Evolutionary conservation across 2,797 vertebrate species (phyloP), one percentile per base, ranked within the genome.

Genomic region (Smutsia temminckii): DNA sequence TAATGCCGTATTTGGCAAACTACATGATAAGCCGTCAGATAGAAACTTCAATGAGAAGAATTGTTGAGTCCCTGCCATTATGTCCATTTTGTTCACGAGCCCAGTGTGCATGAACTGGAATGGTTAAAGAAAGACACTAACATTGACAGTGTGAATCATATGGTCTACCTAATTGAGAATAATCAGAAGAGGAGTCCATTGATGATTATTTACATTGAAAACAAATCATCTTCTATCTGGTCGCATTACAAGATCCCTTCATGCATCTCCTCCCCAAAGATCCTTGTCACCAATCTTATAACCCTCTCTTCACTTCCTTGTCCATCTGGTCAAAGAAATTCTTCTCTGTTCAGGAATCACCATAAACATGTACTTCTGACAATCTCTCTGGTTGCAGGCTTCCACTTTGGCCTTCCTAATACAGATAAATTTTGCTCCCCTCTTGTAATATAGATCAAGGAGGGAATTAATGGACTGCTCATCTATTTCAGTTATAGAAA

Each of bases 401-500:
- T 92, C 79, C n/a, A 57, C 21, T 87, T 79, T 81, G 23, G 77
- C 37, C 23, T 89, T 89, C n/a, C 6, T 92, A 92, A 74, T 32
- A 59, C 8, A 64, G 29, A 64, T 89, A 89, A 57, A 86, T 55
- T 69, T 72, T 91, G 64, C 8, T 59, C 3, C 5, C 23, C 37
- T 81, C 55, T 63, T 5, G n/a, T 63, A 74, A 94, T 66, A 66
- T 14, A 74, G n/a, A 86, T 68, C 51, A 78, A 59, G n/a, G 59
- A 57, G 17, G 21, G 9, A 91, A 94, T 81, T 75, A 74, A 85
- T 42, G 51, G 69, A 32, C 14, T 85, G 29, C 12, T 96, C 20
- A 89, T 77, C 64, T 75, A 55, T 68, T 80, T 93, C 32, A 83
- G 5, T 91, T 92, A 46, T 88, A 94, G 81, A 93, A 96, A 95